Evolutionary conservation across 2,797 vertebrate genomes (phyloP).

Genomic region (Menidia menidia): DNA sequence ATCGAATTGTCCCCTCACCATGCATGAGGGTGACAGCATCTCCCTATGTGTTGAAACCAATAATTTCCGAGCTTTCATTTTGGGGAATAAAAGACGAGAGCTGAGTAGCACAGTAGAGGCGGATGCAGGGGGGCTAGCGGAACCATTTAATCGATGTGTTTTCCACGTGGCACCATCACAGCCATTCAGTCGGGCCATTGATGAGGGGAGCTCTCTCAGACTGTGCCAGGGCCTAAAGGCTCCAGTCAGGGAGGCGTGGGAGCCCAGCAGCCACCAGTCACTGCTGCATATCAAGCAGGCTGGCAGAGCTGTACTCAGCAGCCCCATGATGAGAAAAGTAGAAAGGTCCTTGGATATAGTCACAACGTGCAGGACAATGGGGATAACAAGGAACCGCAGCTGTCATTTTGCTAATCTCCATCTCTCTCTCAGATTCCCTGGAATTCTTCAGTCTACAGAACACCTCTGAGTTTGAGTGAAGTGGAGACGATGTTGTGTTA

Average conservation of each 20-base stretch:
- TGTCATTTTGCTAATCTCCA: conserved; percentile 57
- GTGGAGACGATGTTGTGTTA: conserved; percentile 8
- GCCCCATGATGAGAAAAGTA: conserved; percentile 63
- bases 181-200: conserved; percentile 77
- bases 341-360: conserved; percentile 72
- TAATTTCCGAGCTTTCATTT: conserved; percentile 65
- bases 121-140: conserved; percentile 50
- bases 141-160: conserved; percentile 77
- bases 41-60: conserved; percentile 61
- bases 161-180: conserved; percentile 71
- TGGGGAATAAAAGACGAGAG: conserved; percentile 60
- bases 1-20: conserved; percentile 36
- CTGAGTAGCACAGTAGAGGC: conserved; percentile 41
- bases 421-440: conserved; percentile 42
- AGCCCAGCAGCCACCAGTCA: conserved; percentile 73
- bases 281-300: conserved; percentile 80
- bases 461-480: conserved; percentile 27
- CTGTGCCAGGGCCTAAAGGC: conserved; percentile 74
- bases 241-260: conserved; percentile 74
- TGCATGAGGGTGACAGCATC: conserved; percentile 49
- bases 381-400: conserved; percentile 68
- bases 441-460: conserved; percentile 54
- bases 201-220: conserved; percentile 71
- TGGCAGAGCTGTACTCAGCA: conserved; percentile 65
- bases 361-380: conserved; percentile 53